Percentiles rank a stretch among this genome's conserved stretches.
Conservation (phyloP, 2,113 vertebrate genomes). For the Calidris pugnax region DNA sequence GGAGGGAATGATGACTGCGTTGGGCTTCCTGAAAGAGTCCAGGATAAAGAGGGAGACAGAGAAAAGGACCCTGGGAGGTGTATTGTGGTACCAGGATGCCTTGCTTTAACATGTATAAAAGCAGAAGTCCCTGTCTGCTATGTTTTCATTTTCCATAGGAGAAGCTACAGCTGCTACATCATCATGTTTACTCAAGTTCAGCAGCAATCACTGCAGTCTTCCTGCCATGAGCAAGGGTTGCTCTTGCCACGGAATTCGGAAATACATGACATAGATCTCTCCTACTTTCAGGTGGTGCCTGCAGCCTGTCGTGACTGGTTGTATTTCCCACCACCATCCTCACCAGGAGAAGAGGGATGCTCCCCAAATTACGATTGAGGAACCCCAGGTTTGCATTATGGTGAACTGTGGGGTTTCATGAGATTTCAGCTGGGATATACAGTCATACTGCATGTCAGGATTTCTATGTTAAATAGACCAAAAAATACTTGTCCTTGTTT, state of each 20-base stretch:
- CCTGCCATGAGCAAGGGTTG: background rate
- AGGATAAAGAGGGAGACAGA: background rate
- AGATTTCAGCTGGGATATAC: background rate
- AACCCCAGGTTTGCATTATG: background rate
- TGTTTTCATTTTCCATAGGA: background rate
- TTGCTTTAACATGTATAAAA: background rate
- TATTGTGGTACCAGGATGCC: background rate
- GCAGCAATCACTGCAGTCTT: background rate
- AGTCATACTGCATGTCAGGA: background rate
- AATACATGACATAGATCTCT: background rate
- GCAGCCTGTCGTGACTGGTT: background rate
- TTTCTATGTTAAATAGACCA: background rate
- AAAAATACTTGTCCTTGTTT: background rate
- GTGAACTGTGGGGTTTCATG: background rate
- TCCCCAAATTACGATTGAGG: background rate
- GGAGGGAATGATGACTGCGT: background rate
- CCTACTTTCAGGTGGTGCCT: background rate
- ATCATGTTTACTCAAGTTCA: background rate
- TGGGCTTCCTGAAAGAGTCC: background rate
- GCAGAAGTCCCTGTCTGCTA: accelerated
- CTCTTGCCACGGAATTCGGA: background rate
- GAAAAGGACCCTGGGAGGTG: background rate
- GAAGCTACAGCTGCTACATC: background rate
- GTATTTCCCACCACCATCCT: background rate
- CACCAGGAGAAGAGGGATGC: background rate